phyloP scores from a whole-genome alignment of 1,140 invertebrate genomes.

The Stegodyphus mimosarum region DNA sequence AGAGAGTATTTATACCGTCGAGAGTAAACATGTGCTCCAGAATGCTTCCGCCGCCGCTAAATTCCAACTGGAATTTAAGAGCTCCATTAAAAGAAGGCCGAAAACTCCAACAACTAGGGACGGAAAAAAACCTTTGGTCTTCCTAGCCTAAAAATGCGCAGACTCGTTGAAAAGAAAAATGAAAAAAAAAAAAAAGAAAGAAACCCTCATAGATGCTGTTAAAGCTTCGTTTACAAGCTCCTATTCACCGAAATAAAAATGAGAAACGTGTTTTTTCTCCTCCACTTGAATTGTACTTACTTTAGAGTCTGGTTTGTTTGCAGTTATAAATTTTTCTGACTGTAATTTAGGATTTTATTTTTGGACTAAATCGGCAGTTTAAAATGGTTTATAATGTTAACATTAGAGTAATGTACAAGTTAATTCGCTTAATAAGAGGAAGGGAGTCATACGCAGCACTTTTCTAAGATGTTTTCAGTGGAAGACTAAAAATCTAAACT shows the following conservation, averaged over 20 bases:
- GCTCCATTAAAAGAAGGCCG: slow-evolving; percentile 19
- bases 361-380: background rate
- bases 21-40: slow-evolving; percentile 35
- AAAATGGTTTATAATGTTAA: background rate
- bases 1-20: slow-evolving; percentile 23
- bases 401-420: no score
- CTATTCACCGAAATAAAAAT: background rate
- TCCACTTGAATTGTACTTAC: background rate
- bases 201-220: background rate
- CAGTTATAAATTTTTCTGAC: background rate
- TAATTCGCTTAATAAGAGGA: no score
- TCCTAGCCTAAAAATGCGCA: slow-evolving; percentile 9
- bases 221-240: slow-evolving; percentile 22
- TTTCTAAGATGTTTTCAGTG: no score
- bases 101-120: slow-evolving; percentile 3
- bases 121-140: background rate
- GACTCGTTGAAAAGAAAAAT: background rate
- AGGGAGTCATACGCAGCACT: no score
- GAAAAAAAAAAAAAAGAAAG: background rate
- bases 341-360: background rate
- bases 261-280: slow-evolving; percentile 9
- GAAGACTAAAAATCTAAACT: no score
- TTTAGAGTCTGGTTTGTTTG: background rate
- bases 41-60: background rate
- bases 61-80: slow-evolving; percentile 41